A percentile compares a stretch with the other conserved stretches of the same genome.
phyloP scores from a whole-genome alignment of 2,797 vertebrate genomes.

The Oceanodroma leucorhoa region DNA sequence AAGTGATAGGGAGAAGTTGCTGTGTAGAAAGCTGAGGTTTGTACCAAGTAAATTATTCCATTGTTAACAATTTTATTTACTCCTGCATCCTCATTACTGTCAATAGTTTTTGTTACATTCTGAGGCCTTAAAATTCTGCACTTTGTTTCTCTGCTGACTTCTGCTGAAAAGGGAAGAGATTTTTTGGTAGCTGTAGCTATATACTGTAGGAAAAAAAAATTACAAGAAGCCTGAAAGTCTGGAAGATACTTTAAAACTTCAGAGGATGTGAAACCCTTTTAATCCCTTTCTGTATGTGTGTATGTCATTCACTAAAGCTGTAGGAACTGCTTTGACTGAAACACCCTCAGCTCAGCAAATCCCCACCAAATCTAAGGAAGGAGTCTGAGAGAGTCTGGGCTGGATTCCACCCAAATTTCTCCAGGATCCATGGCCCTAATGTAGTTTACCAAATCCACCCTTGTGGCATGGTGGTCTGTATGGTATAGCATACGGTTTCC shows the following conservation, averaged over 20 bases:
- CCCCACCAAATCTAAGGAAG: not conserved
- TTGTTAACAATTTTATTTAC: not conserved
- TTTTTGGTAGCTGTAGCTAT: not conserved
- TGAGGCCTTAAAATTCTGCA: not conserved
- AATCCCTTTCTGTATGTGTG: not conserved
- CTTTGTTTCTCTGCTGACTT: not conserved
- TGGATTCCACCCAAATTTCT: not conserved
- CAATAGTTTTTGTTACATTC: not conserved
- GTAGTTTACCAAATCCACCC: not conserved
- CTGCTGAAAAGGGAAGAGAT: not conserved
- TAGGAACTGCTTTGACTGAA: not conserved
- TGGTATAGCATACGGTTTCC: not conserved
- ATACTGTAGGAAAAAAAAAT: not conserved
- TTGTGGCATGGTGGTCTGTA: not conserved
- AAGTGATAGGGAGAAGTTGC: not conserved
- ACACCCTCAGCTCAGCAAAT: not conserved
- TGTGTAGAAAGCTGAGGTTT: not conserved
- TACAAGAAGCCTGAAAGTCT: not conserved
- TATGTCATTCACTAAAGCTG: not conserved
- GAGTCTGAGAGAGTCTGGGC: not conserved
- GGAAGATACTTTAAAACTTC: not conserved
- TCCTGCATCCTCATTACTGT: not conserved
- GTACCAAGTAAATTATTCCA: not conserved
- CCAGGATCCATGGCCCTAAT: not conserved
- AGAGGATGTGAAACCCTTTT: not conserved